Evolutionary conservation across 2,797 vertebrate species (phyloP), one percentile per base, ranked within the genome.

Genomic region (Phrynocephalus forsythii): DNA sequence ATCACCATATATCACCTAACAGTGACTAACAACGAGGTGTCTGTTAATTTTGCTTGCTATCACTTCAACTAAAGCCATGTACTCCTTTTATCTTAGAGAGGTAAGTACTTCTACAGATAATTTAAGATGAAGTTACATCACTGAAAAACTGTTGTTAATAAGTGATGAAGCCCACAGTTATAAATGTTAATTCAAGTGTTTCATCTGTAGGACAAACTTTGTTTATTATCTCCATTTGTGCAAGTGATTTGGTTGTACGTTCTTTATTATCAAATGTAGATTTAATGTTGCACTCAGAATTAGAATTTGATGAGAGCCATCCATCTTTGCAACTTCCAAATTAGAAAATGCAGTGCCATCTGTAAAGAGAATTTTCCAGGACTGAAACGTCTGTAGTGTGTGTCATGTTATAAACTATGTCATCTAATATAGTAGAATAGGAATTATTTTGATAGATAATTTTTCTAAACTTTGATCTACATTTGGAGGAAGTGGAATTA

Each of bases 141-240:
- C 0, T 81, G 18, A 2, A 85, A 60, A 68, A 28, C 1, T 56
- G 77, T 73, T 78, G 66, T 52, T 24, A 86, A 28, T 79, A 44
- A 84, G 9, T n/a, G 52, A 79, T 33, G 81, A 86, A 85, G 0
- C 13, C 66, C 0, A 7, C 18, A 82, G 50, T 24, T 28, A n/a
- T 84, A 86, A 82, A 85, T 86, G 86, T 11, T 48, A 88, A 84
- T 88, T 66, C 20, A 79, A 86, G 76, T 16, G 1, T n/a, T 84
- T 91, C 44, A 30, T 71, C 71, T 73, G 44, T 44, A 80, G 30
- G 22, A 73, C 10, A 56, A 66, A 24, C n/a, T 50, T 67, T 87
- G 76, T 60, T 80, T 69, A 69, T 67, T 84, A 80, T 66, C 76
- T 86, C 67, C 71, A 86, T 75, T 63, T 79, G 83, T 92, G 71